Evolutionary conservation across 2,888 invertebrate species (phyloP).

Genomic region (Lamellibrachia satsuma): DNA sequence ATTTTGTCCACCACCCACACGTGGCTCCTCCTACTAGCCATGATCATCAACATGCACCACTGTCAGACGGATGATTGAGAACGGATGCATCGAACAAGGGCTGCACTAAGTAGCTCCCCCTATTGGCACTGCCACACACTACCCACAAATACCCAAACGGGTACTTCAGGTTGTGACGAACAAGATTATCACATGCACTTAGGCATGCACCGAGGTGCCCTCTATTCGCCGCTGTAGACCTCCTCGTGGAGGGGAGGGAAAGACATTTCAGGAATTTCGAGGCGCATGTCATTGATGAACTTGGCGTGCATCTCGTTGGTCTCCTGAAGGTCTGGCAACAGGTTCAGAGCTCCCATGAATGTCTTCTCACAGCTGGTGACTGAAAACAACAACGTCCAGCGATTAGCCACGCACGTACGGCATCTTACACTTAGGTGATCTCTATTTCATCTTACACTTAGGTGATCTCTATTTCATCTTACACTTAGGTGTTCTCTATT

Average conservation of each 20-base stretch:
- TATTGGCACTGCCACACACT: background rate
- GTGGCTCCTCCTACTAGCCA: background rate
- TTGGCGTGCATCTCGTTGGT: slow-evolving; percentile 59
- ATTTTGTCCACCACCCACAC: background rate
- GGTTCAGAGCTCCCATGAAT: slow-evolving; percentile 48
- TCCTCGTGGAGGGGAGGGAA: slow-evolving; percentile 60
- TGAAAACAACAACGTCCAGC: slow-evolving; percentile 28
- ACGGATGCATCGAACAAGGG: background rate
- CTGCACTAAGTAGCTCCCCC: background rate
- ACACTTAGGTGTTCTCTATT: too few species aligned
- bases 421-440: too few species aligned
- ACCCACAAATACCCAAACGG: background rate
- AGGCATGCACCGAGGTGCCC: background rate
- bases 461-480: too few species aligned
- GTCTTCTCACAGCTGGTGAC: slow-evolving; percentile 48
- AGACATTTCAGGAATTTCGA: slow-evolving; percentile 43
- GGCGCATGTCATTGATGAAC: slow-evolving; percentile 59
- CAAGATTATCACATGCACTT: background rate
- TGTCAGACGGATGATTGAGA: background rate
- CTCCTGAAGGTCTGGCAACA: slow-evolving; percentile 52
- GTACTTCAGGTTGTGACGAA: background rate
- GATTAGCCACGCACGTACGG: background rate
- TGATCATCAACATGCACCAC: background rate
- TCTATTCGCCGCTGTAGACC: slow-evolving; percentile 44
- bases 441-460: too few species aligned